Conservation (phyloP, 1,140 invertebrate species). For the Musca vetustissima region DNA sequence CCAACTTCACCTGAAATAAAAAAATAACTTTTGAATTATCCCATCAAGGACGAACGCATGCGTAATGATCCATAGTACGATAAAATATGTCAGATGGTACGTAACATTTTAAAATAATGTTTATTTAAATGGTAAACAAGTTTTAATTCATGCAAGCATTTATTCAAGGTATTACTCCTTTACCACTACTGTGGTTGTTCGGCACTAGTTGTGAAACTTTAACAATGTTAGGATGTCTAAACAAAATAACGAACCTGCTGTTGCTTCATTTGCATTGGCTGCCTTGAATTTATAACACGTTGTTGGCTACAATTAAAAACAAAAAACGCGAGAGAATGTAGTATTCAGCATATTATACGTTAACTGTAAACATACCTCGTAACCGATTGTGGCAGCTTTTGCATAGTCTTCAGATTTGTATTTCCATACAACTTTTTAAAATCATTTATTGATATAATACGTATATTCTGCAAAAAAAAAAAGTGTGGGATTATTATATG, state of each 20-base stretch:
- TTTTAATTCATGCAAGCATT: no score
- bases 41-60: no score
- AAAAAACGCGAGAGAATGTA: not conserved
- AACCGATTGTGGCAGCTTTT: constrained; percentile 45
- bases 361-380: constrained; percentile 46
- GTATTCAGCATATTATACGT: not conserved
- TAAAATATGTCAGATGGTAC: no score
- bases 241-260: not conserved
- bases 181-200: no score
- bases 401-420: constrained; percentile 41
- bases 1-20: not conserved
- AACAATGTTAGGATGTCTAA: not conserved
- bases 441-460: constrained; percentile 51
- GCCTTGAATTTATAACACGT: constrained; percentile 9
- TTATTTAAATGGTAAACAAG: no score
- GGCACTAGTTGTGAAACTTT: no score
- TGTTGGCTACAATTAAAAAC: constrained; percentile 19
- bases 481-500: no score
- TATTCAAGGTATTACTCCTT: no score
- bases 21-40: no score
- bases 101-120: no score
- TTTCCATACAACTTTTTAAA: constrained; percentile 48
- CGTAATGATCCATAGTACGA: no score
- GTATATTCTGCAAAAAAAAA: constrained; percentile 42
- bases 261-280: not conserved